Percentiles rank a stretch among this genome's conserved stretches.
Evolutionary conservation across 2,113 vertebrate species (phyloP).

Genomic region (Bos javanicus): DNA sequence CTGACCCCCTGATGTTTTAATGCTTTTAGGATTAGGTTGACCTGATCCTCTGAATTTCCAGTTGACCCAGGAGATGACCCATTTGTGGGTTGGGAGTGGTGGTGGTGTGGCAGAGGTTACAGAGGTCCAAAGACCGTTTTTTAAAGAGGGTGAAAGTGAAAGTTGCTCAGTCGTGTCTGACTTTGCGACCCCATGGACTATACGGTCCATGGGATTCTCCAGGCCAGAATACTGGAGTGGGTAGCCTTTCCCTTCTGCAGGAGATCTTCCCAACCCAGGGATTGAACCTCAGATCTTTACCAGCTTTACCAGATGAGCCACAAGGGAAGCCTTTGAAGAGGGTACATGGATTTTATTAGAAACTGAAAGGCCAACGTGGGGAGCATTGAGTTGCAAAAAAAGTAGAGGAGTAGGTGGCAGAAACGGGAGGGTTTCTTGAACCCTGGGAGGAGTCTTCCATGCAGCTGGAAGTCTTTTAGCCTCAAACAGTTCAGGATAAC

Average conservation of each 20-base stretch:
- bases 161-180: neutral
- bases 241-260: neutral
- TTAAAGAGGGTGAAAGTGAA: neutral
- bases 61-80: neutral
- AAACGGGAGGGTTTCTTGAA: neutral
- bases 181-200: fast-evolving
- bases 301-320: neutral
- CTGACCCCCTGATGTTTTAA: neutral
- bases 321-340: neutral
- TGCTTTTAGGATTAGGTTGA: neutral
- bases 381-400: neutral
- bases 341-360: neutral
- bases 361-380: neutral
- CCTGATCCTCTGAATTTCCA: neutral
- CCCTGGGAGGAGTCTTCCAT: neutral
- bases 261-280: neutral
- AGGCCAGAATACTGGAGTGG: neutral
- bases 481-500: neutral
- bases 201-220: neutral
- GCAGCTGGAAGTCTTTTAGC: neutral
- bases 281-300: neutral
- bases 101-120: neutral
- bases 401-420: neutral
- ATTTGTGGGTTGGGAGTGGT: neutral
- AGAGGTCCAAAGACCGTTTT: neutral